Base-by-base conservation (phyloP, 1,140 invertebrate genomes). In the Drosophila teissieri region DNA sequence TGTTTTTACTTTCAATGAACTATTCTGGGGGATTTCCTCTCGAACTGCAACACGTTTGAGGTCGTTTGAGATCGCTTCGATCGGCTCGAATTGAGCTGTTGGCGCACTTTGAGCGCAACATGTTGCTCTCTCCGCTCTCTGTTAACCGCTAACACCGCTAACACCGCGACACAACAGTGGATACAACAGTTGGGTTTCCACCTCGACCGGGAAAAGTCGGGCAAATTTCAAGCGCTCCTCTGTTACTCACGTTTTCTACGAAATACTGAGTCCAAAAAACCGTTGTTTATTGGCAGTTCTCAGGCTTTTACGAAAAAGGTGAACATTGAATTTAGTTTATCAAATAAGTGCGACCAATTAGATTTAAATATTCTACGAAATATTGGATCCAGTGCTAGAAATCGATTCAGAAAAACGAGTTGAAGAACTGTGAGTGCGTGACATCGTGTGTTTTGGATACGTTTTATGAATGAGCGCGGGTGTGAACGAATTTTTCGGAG, bases 391-490 rank as follows among this genome's bases (percentile, higher is more conserved):
- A 31, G 31, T 31, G 31, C 3, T 31, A 31, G 3, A 8, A 31
- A 31, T 31, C 31, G 10, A 10, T 31, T 31, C 8, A 31, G 31
- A 31, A 31, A 31, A 7, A 31, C 8, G 10, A 31, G 31, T 8
- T 31, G 3, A 10, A 31, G 62, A 61, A 44, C 39, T 72, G 55
- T 64, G 60, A 67, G 48, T 65, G 61, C 54, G 73, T 54, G 51
- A 52, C 56, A 63, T 56, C 57, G 49, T 77, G 64, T 72, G 56
- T 49, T 62, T 81, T 57, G 69, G 45, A 60, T 61, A 76, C 62
- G 75, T 73, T 86, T 86, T 80, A 83, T 86, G 84, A 86, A 86
- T 86, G 82, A 81, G 74, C 69, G 69, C 77, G 72, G 81, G 76
- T 72, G 82, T 82, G 78, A 85, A 88, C 82, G 83, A 88, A 88